Evolutionary conservation across 2,113 vertebrate genomes (phyloP), one percentile per base, ranked within the genome.

Genomic region (Miniopterus natalensis): DNA sequence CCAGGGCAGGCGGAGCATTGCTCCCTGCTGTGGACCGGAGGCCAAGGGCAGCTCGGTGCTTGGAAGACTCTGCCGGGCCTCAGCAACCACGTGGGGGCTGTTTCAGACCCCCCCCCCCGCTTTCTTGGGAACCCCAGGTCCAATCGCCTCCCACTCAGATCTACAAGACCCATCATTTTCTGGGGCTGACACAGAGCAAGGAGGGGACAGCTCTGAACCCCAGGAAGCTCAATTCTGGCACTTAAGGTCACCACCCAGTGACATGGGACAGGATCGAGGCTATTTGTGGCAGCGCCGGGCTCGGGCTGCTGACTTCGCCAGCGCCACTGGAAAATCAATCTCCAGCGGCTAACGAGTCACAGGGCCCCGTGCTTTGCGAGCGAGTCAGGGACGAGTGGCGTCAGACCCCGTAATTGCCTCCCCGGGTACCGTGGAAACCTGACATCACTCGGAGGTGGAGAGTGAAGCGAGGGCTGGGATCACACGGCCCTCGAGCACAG

Each of bases 341-440:
- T 93, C 83, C 23, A 11, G 65, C 57, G 45, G 66, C 74, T 70
- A 31, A 59, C 63, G 51, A 63, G 79, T 95, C 95, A 68, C 47
- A 0, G 5, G 65, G 78, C 79, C 55, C 1, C 0, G 51, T 17
- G 74, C 63, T 74, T 47, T 5, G 70, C 11, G 11, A 81, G 93
- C 53, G 23, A 5, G 0, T 42, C 17, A n/a, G 66, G 14, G 36
- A 45, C 8, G 1, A 66, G 55, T 21, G 40, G 77, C 8, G 27
- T 89, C 90, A 85, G 74, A 47, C 66, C 45, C 63, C 2, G 17
- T 79, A 42, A 90, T 13, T 80, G 84, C 84, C 90, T 92, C 61
- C 78, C 84, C 36, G 18, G 78, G 84, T 63, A 47, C 97, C 1
- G 8, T 14, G 80, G 85, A 71, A 59, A 40, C 78, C 90, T 79